These are phyloP conservation scores for Eulithis testata DNA, from an alignment of 2,888 invertebrate genomes.

Conservation along the genomic window DNA sequence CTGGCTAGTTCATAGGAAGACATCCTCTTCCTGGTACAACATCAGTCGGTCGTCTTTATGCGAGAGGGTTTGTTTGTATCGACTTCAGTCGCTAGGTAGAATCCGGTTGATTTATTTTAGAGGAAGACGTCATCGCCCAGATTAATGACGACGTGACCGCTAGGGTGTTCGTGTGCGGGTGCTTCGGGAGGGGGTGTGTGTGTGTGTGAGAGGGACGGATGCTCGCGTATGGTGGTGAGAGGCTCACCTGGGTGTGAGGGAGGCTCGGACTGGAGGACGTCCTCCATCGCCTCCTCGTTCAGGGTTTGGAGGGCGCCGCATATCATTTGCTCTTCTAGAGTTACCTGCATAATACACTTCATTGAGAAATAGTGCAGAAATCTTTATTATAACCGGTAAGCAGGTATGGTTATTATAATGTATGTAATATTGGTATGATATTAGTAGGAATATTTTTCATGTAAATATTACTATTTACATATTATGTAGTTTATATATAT, in stretches of 20 bases:
- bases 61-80: too few relatives aligned
- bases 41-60: too few relatives aligned
- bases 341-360: conserved; percentile 86
- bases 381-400: too few relatives aligned
- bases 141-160: conserved; percentile 63
- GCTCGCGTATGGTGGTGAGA: conserved; percentile 68
- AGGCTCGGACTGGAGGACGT: conserved; percentile 91
- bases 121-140: conserved; percentile 67
- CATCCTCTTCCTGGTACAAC: too few relatives aligned
- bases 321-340: conserved; percentile 97
- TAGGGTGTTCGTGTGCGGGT: conserved; percentile 3
- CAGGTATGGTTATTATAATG: too few relatives aligned
- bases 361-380: too few relatives aligned
- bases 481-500: too few relatives aligned
- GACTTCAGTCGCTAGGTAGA: too few relatives aligned
- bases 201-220: conserved; percentile 48
- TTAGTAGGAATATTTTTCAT: too few relatives aligned
- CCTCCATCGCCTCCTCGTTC: conserved; percentile 97
- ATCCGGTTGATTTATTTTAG: not conserved
- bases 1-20: not conserved
- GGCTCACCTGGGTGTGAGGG: conserved; percentile 83
- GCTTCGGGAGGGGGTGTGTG: conserved; percentile 41
- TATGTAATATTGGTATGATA: too few relatives aligned
- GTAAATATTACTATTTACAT: too few relatives aligned
- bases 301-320: conserved; percentile 96